Conservation (phyloP, 2,888 invertebrate genomes). For the Schrankia costaestrigalis region DNA sequence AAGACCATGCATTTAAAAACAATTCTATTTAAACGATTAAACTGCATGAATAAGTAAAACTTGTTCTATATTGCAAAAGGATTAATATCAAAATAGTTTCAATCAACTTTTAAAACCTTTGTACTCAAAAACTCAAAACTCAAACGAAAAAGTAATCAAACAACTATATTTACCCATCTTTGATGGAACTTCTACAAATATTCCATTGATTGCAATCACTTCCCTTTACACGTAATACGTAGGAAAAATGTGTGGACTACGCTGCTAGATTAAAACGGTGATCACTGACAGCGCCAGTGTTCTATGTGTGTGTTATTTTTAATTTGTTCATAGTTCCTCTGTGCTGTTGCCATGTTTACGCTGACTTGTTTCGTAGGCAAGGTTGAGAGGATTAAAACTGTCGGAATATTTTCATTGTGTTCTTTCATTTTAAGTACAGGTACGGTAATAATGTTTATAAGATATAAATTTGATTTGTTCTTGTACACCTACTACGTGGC, state of each 20-base stretch:
- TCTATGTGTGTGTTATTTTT: conserved; percentile 8
- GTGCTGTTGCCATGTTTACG: background rate
- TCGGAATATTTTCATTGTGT: too few species aligned
- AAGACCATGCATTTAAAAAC: too few species aligned
- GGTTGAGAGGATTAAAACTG: conserved; percentile 1
- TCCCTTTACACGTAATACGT: conserved; percentile 20
- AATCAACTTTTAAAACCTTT: background rate
- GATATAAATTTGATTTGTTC: too few species aligned
- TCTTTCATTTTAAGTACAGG: too few species aligned
- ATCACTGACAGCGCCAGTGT: conserved; percentile 23
- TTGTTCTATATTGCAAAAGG: background rate
- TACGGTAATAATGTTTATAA: too few species aligned
- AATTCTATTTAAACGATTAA: too few species aligned
- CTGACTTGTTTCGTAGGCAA: background rate
- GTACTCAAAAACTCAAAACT: too few species aligned
- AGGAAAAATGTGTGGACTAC: conserved; percentile 26
- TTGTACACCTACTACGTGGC: too few species aligned
- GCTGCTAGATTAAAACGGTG: conserved; percentile 34
- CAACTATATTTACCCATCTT: too few species aligned
- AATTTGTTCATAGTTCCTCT: conserved; percentile 7
- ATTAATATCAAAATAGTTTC: background rate
- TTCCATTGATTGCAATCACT: conserved; percentile 16
- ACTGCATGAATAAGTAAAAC: background rate
- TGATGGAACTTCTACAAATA: conserved; percentile 15
- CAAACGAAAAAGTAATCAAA: too few species aligned